A percentile compares a stretch with the other conserved stretches of the same genome.
phyloP scores from a whole-genome alignment of 2,113 vertebrate genomes.

The Lophius piscatorius region DNA sequence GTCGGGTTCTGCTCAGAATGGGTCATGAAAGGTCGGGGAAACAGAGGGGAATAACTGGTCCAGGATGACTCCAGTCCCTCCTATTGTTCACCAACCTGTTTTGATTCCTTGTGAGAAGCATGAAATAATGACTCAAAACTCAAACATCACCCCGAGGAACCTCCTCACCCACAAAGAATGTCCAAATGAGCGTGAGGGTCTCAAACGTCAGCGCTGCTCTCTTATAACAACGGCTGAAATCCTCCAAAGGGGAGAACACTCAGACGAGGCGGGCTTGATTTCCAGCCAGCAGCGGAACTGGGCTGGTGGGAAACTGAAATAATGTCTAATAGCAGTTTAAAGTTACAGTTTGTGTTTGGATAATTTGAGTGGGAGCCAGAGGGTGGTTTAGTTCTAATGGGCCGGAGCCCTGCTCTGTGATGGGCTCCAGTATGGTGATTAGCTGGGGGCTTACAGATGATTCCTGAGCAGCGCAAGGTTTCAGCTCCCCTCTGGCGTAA shows the following conservation, averaged over 20 bases:
- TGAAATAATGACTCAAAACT: constrained; percentile 73
- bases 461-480: constrained; percentile 67
- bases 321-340: constrained; percentile 60
- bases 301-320: constrained; percentile 59
- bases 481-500: constrained; percentile 63
- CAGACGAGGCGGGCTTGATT: constrained; percentile 43
- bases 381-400: constrained; percentile 43
- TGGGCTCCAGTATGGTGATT: constrained; percentile 60
- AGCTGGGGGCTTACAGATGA: constrained; percentile 54
- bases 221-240: constrained; percentile 57
- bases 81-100: constrained; percentile 55
- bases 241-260: constrained; percentile 28
- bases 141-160: constrained; percentile 57
- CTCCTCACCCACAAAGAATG: constrained; percentile 75
- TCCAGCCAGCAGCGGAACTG: constrained; percentile 45
- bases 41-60: constrained; percentile 21
- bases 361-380: constrained; percentile 65
- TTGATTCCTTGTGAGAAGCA: constrained; percentile 52
- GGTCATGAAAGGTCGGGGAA: constrained; percentile 40
- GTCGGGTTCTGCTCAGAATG: constrained; percentile 23
- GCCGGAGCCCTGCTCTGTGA: constrained; percentile 56
- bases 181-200: constrained; percentile 64
- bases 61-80: constrained; percentile 59
- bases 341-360: constrained; percentile 72
- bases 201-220: constrained; percentile 56